phyloP scores from a whole-genome alignment of 2,888 invertebrate species.

The Aethes cnicana region DNA sequence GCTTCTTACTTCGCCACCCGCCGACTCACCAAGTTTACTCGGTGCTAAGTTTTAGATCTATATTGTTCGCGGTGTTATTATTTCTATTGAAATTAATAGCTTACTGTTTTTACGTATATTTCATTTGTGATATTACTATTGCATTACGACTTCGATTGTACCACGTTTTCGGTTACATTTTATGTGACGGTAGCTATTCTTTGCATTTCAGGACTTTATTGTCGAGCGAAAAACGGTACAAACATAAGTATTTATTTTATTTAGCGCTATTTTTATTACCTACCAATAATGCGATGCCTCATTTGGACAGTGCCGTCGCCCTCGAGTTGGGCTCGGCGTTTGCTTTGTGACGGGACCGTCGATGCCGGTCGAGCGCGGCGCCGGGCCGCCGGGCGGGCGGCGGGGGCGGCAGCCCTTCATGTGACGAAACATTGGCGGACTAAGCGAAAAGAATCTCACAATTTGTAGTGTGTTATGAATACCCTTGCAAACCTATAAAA shows the following conservation, averaged over 20 bases:
- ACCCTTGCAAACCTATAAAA: too few species aligned
- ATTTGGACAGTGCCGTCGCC: not conserved
- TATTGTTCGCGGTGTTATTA: constrained; percentile 12
- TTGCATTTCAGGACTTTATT: too few species aligned
- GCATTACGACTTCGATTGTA: constrained; percentile 43
- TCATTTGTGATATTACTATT: constrained; percentile 47
- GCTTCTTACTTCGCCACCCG: constrained; percentile 42
- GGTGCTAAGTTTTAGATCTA: constrained; percentile 64
- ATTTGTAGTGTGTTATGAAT: constrained; percentile 37
- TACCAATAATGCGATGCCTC: not conserved
- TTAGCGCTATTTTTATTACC: too few species aligned
- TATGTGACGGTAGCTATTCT: too few species aligned
- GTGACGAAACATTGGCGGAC: constrained; percentile 13
- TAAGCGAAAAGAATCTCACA: constrained; percentile 63
- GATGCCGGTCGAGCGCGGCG: not conserved
- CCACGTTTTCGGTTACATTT: constrained; percentile 12
- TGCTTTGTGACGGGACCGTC: not conserved
- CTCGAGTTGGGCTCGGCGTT: not conserved
- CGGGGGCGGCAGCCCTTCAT: not conserved
- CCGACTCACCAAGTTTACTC: constrained; percentile 52
- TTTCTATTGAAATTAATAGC: constrained; percentile 16
- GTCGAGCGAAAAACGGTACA: constrained; percentile 66
- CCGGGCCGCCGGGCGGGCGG: not conserved
- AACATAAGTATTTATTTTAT: constrained; percentile 67
- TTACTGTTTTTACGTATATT: constrained; percentile 33